A percentile compares a stretch with the other conserved stretches of the same genome.
Conservation (phyloP, 2,888 invertebrate species). For the Himalopsyche anomala region DNA sequence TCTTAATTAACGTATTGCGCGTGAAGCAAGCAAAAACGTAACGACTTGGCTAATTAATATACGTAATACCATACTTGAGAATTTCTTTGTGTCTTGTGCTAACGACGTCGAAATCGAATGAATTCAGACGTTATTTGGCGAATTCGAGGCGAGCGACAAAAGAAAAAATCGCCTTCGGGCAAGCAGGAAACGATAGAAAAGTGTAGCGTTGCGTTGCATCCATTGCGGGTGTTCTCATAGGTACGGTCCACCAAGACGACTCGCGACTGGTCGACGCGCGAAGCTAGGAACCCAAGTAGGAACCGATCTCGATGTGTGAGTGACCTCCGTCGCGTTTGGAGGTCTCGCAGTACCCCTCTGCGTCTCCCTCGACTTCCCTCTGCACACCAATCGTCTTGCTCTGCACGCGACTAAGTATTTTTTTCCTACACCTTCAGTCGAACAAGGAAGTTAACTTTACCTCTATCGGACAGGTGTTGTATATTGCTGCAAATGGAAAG, state of each 20-base stretch:
- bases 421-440: slow-evolving; percentile 8
- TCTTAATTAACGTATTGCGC: background rate
- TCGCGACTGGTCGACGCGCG: background rate
- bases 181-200: slow-evolving; percentile 11
- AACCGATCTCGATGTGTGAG: slow-evolving; percentile 29
- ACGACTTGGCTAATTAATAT: background rate
- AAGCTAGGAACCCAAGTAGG: slow-evolving; percentile 16
- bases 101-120: background rate
- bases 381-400: slow-evolving; percentile 3
- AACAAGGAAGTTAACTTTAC: slow-evolving; percentile 5
- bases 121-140: background rate
- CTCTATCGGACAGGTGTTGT: slow-evolving; percentile 3
- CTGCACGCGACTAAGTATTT: slow-evolving; percentile 32
- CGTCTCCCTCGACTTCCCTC: background rate
- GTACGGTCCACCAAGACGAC: background rate
- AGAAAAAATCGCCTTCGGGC: slow-evolving; percentile 2
- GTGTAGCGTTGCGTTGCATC: slow-evolving; percentile 14
- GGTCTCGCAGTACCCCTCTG: slow-evolving; percentile 33
- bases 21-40: background rate
- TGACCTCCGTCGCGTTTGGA: slow-evolving; percentile 39
- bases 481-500: background rate
- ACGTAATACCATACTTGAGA: background rate
- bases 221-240: background rate
- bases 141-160: background rate
- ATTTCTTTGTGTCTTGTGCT: background rate